These are phyloP conservation scores for Anolis carolinensis DNA, from an alignment of 2,113 vertebrate genomes.

Conservation along the genomic window DNA sequence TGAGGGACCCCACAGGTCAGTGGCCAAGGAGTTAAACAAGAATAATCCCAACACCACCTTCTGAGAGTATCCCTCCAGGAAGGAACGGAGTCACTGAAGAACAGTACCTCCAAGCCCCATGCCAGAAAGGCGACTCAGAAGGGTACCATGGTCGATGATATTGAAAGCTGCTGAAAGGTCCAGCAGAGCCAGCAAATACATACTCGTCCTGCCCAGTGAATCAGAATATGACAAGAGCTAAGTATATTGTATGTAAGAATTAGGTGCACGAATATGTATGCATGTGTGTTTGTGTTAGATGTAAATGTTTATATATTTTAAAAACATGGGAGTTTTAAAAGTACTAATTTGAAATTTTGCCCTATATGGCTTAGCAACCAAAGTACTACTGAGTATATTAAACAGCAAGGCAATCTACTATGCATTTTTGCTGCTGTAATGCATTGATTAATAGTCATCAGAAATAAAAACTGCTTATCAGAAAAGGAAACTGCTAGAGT, in stretches of 20 bases:
- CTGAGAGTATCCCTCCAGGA: too few relatives aligned
- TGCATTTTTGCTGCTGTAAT: conserved; percentile 1
- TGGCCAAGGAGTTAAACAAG: too few relatives aligned
- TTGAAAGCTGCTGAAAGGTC: too few relatives aligned
- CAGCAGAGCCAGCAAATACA: too few relatives aligned
- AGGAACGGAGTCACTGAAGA: too few relatives aligned
- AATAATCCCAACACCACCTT: too few relatives aligned
- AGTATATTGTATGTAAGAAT: too few relatives aligned
- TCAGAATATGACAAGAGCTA: background rate
- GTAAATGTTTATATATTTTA: background rate
- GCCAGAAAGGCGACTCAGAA: too few relatives aligned
- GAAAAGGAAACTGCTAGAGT: background rate
- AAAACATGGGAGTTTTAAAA: background rate
- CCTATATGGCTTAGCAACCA: background rate
- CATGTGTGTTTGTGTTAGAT: background rate
- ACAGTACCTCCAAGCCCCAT: too few relatives aligned
- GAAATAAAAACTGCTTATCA: conserved; percentile 4
- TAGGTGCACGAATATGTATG: background rate
- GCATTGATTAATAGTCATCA: conserved; percentile 9
- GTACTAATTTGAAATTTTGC: conserved; percentile 16
- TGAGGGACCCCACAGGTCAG: too few relatives aligned
- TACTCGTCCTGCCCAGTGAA: too few relatives aligned
- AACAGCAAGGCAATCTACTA: conserved; percentile 22
- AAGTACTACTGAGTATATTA: background rate
- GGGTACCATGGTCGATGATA: too few relatives aligned